Conservation (phyloP, 1,140 invertebrate genomes). For the Brachionus rotundiformis region DNA sequence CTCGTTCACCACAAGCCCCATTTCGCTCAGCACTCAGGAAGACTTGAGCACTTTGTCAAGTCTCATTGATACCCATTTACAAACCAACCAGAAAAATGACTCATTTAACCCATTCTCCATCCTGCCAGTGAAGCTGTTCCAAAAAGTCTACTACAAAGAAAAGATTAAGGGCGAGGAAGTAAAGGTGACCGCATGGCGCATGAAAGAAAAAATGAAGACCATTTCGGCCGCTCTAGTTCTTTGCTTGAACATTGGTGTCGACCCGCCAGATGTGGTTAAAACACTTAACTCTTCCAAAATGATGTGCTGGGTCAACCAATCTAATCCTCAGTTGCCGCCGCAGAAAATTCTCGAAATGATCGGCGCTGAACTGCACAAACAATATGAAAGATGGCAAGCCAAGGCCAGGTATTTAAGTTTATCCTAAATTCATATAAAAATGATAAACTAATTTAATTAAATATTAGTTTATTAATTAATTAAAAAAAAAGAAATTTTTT, state of each 20-base stretch:
- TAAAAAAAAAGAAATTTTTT: no score
- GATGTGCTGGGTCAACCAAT: slow-evolving; percentile 90
- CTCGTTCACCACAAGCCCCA: neutral
- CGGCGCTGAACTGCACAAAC: slow-evolving; percentile 85
- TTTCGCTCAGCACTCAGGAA: neutral
- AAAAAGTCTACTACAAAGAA: slow-evolving; percentile 23
- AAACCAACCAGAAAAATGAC: neutral
- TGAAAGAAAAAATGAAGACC: slow-evolving; percentile 77
- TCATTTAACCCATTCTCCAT: neutral
- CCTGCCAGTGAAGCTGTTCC: neutral
- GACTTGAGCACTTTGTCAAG: neutral
- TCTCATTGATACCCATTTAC: neutral
- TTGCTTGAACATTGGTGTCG: slow-evolving; percentile 96
- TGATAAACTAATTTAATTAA: no score
- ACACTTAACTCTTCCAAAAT: slow-evolving; percentile 90
- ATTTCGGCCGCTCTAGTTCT: slow-evolving; percentile 97
- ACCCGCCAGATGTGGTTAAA: slow-evolving; percentile 96
- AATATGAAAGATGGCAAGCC: slow-evolving; percentile 93
- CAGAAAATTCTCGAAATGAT: slow-evolving; percentile 90
- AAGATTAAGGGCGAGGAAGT: slow-evolving; percentile 18
- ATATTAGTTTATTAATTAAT: no score
- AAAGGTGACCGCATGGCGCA: slow-evolving; percentile 21
- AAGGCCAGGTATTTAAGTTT: slow-evolving; percentile 68
- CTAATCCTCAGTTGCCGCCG: slow-evolving; percentile 74
- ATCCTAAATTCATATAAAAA: no score